Conservation (phyloP, 2,888 invertebrate species). For the Pristionchus mayeri region DNA sequence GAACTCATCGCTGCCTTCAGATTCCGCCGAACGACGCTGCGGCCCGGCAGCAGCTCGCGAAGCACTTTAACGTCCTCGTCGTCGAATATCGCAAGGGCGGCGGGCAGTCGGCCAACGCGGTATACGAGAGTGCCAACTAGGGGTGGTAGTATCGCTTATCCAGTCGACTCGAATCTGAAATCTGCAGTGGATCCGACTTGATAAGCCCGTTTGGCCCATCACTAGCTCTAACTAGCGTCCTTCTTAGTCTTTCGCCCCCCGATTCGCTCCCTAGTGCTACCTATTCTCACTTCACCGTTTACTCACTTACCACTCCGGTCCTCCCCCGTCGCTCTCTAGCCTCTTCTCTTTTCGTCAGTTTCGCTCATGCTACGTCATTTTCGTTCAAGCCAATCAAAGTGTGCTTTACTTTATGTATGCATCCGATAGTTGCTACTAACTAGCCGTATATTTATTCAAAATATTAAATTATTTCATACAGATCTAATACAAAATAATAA, state of each 20-base stretch:
- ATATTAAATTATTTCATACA: constrained; percentile 14
- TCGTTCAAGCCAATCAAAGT: background rate
- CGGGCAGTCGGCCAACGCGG: constrained; percentile 40
- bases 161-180: too few species aligned
- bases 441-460: constrained; percentile 31
- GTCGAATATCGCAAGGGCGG: constrained; percentile 59
- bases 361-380: background rate
- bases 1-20: constrained; percentile 6
- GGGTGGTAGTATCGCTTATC: background rate
- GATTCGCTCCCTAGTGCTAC: background rate
- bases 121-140: constrained; percentile 47
- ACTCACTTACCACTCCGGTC: constrained; percentile 31
- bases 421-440: background rate
- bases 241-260: too few species aligned
- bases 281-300: background rate
- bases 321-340: background rate
- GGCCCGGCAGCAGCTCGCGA: constrained; percentile 62
- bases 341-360: background rate
- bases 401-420: background rate
- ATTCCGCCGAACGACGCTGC: constrained; percentile 37
- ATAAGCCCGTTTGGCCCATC: too few species aligned
- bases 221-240: background rate
- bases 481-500: constrained; percentile 26
- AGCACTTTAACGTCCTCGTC: constrained; percentile 66
- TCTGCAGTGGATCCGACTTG: too few species aligned